A percentile compares a stretch with the other conserved stretches of the same genome.
Conservation (phyloP, 2,113 vertebrate species). For the Myrmecophaga tridactyla region DNA sequence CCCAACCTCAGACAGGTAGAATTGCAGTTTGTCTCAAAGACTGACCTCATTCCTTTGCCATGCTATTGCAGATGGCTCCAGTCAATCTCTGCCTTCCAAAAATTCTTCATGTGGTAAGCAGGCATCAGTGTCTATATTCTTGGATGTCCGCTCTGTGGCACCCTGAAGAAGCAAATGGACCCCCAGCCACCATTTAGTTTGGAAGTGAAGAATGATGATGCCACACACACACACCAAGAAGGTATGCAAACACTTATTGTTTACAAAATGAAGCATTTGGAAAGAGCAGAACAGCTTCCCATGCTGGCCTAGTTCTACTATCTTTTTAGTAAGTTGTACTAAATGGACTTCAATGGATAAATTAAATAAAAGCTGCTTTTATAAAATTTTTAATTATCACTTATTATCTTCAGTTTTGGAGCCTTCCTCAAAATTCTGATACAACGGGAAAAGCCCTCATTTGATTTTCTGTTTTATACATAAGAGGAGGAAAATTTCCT, state of each 20-base stretch:
- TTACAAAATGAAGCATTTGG: neutral
- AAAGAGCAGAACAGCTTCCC: neutral
- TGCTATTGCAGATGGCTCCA: neutral
- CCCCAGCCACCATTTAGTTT: neutral
- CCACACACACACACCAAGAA: neutral
- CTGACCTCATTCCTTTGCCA: neutral
- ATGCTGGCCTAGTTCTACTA: neutral
- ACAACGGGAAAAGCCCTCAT: neutral
- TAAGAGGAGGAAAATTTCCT: neutral
- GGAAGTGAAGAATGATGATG: neutral
- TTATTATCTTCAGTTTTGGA: constrained; percentile 20
- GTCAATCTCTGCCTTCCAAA: neutral
- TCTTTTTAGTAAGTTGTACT: neutral
- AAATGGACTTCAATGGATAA: too few relatives aligned
- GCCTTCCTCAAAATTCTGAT: neutral
- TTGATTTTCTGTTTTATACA: neutral
- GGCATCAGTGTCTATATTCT: neutral
- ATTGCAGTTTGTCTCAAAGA: neutral
- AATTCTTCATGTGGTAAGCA: neutral
- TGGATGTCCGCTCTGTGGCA: neutral
- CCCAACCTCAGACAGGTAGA: neutral
- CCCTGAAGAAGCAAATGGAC: neutral
- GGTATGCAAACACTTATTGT: neutral
- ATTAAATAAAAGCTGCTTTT: neutral
- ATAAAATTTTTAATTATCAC: neutral